Evolutionary conservation across 2,113 vertebrate species (phyloP).

Genomic region (Thamnophis sirtalis): DNA sequence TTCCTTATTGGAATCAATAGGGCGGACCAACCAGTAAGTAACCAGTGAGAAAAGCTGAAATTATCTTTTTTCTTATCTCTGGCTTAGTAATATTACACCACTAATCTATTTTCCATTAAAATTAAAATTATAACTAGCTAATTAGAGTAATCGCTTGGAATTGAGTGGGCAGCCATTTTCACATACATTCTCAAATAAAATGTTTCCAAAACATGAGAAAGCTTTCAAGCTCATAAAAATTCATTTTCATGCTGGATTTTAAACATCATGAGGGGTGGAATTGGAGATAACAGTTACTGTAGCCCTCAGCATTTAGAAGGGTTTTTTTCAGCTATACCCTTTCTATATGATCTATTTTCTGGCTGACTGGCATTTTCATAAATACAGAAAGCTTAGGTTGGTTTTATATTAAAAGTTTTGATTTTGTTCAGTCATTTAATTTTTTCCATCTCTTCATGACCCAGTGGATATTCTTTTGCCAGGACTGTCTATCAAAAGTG

Average conservation of each 20-base stretch:
- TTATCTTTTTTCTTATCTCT: background rate
- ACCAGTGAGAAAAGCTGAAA: background rate
- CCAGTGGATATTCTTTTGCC: background rate
- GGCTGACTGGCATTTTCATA: background rate
- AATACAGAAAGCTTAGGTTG: background rate
- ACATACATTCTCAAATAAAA: background rate
- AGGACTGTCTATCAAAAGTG: background rate
- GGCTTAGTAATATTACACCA: background rate
- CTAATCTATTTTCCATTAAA: background rate
- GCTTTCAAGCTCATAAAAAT: background rate
- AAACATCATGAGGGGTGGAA: background rate
- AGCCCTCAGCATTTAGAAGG: background rate
- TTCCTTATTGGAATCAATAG: slow-evolving; percentile 97
- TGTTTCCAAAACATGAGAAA: background rate
- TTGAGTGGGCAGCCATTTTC: background rate
- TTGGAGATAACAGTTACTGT: background rate
- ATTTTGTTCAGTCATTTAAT: background rate
- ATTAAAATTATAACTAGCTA: background rate
- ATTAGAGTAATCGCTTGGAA: background rate
- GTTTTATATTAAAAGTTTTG: background rate
- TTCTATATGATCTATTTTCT: background rate
- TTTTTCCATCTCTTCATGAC: background rate
- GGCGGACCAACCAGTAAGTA: slow-evolving; percentile 91
- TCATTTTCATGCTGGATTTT: background rate
- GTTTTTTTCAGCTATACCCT: background rate